phyloP scores from a whole-genome alignment of 2,888 invertebrate species.

The Horisme vitalbata region DNA sequence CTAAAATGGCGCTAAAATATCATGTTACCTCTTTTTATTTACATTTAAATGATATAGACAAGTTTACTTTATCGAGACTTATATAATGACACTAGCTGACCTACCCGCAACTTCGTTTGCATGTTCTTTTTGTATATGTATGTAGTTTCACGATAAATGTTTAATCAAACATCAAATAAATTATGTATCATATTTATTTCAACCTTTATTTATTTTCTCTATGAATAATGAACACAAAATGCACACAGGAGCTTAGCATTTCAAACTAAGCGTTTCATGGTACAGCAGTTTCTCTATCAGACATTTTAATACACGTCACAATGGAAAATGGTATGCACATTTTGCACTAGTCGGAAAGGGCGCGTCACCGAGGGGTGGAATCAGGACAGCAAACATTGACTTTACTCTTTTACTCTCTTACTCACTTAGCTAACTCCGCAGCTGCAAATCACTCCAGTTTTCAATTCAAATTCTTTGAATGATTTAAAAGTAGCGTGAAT shows the following conservation, averaged over 20 bases:
- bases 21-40: too few species aligned
- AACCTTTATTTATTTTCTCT: too few species aligned
- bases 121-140: too few species aligned
- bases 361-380: slow-evolving; percentile 68
- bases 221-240: slow-evolving; percentile 2
- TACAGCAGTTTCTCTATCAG: slow-evolving; percentile 12
- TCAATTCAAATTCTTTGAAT: slow-evolving; percentile 62
- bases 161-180: too few species aligned
- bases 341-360: slow-evolving; percentile 42
- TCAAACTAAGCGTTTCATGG: slow-evolving; percentile 18
- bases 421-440: slow-evolving; percentile 75
- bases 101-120: too few species aligned
- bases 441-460: slow-evolving; percentile 75
- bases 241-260: slow-evolving; percentile 16
- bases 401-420: slow-evolving; percentile 78
- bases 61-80: too few species aligned
- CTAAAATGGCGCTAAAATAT: too few species aligned
- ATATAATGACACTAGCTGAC: too few species aligned
- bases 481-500: slow-evolving; percentile 47
- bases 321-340: slow-evolving; percentile 50
- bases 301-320: slow-evolving; percentile 30
- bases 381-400: slow-evolving; percentile 81
- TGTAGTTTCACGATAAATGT: too few species aligned
- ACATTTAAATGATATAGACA: too few species aligned
- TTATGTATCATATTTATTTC: background rate